Conservation (phyloP, 2,797 vertebrate species). For the Mormyrops boulengeri region DNA sequence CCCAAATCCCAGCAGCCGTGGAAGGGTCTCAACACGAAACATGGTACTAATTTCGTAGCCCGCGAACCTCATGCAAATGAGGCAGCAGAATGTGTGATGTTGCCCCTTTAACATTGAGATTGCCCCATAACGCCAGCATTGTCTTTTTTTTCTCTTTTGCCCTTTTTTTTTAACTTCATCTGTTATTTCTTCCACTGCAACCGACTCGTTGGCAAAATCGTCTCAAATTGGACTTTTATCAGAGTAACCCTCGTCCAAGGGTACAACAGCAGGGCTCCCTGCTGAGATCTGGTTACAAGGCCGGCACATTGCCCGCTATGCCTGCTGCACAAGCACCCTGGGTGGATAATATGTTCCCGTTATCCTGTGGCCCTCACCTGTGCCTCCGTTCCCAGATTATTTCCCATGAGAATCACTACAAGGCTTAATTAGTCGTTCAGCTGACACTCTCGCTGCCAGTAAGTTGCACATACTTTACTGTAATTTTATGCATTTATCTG, state of each 20-base stretch:
- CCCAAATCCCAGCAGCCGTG: not conserved
- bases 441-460: not conserved
- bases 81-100: not conserved
- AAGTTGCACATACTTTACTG: not conserved
- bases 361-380: conserved; percentile 1
- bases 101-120: not conserved
- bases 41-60: not conserved
- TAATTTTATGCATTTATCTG: not conserved
- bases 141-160: not conserved
- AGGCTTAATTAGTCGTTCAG: not conserved
- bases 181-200: not conserved
- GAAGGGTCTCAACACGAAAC: not conserved
- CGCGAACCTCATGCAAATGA: not conserved
- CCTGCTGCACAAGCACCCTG: not conserved
- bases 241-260: not conserved
- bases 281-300: not conserved
- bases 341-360: not conserved
- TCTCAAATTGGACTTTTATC: not conserved
- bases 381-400: not conserved
- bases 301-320: not conserved
- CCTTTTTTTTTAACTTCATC: not conserved
- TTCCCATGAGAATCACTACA: not conserved
- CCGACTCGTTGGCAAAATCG: not conserved
- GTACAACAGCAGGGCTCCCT: not conserved
- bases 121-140: not conserved